These are phyloP conservation scores for Calephelis perditalis DNA, from an alignment of 2,888 invertebrate genomes.

Conservation along the genomic window DNA sequence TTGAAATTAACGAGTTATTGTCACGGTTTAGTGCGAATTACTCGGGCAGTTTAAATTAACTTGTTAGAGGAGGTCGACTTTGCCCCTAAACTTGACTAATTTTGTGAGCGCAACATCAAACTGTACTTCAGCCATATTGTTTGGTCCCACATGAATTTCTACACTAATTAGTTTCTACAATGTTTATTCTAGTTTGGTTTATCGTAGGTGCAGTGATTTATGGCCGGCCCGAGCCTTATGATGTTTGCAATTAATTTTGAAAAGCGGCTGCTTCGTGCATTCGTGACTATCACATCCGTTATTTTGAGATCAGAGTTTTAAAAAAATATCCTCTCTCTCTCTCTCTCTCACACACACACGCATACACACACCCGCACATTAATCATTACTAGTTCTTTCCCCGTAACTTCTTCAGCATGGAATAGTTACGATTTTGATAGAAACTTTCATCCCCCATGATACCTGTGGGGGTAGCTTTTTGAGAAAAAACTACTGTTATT, in stretches of 20 bases:
- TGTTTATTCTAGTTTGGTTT: slow-evolving; percentile 73
- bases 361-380: no score
- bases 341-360: no score
- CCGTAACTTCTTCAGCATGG: no score
- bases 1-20: slow-evolving; percentile 70
- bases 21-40: slow-evolving; percentile 68
- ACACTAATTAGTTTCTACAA: slow-evolving; percentile 71
- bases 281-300: neutral
- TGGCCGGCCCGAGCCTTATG: slow-evolving; percentile 31
- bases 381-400: no score
- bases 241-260: slow-evolving; percentile 4
- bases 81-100: slow-evolving; percentile 74
- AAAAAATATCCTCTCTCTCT: no score
- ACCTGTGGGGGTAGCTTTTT: no score
- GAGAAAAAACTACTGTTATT: no score
- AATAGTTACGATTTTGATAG: no score
- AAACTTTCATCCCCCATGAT: no score
- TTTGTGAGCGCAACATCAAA: slow-evolving; percentile 75
- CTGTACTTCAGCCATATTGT: slow-evolving; percentile 70
- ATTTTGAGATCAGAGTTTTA: no score
- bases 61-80: slow-evolving; percentile 68
- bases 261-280: neutral
- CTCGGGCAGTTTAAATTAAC: slow-evolving; percentile 74
- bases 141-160: slow-evolving; percentile 74
- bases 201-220: slow-evolving; percentile 64